Evolutionary conservation across 2,888 invertebrate genomes (phyloP), one percentile per base, ranked within the genome.

Genomic region (Acanthosepion lycidas): DNA sequence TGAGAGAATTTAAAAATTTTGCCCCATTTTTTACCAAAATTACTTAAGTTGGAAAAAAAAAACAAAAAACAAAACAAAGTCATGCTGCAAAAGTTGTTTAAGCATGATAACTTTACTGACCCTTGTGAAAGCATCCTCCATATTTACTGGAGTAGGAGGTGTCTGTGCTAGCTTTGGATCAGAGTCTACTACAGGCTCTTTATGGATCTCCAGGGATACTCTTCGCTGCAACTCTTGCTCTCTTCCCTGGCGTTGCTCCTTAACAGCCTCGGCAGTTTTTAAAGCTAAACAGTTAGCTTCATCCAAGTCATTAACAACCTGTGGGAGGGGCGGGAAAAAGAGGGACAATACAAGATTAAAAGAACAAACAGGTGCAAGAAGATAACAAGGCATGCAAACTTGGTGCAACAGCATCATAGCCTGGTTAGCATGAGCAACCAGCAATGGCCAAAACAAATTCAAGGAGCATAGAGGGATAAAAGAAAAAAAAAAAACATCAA

Each of bases 201-300:
- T 93, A 33, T 53, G 64, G 64, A 33, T 64, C 64, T 94, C 94
- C 48, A 42, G 94, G 64, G 94, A 55, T 42, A 55, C 94, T 55
- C 59, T 94, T 64, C 55, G 94, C 94, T 94, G 94, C 55, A 94
- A 49, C 94, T 95, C 95, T 51, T 94, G 59, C 92, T 95, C 95
- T 94, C 96, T 94, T 93, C 95, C 95, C 91, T 95, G 96, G 48
- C 96, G 94, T 95, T 96, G 96, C 94, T 96, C 96, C 92, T 96
- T 95, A 55, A 96, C 96, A 26, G 96, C 95, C 95, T 96, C 97
- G 18, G 96, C 96, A 78, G 96, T 96, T 95, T 96, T 95, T 55
- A 96, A 94, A 94, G 96, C 96, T 92, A 96, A 95, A 59, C 95
- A 95, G 93, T 95, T 96, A 91, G 96, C 95, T 49, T 96, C 96